These are phyloP conservation scores for Psilopsiagon aymara DNA, from an alignment of 2,113 vertebrate species.

Conservation along the genomic window DNA sequence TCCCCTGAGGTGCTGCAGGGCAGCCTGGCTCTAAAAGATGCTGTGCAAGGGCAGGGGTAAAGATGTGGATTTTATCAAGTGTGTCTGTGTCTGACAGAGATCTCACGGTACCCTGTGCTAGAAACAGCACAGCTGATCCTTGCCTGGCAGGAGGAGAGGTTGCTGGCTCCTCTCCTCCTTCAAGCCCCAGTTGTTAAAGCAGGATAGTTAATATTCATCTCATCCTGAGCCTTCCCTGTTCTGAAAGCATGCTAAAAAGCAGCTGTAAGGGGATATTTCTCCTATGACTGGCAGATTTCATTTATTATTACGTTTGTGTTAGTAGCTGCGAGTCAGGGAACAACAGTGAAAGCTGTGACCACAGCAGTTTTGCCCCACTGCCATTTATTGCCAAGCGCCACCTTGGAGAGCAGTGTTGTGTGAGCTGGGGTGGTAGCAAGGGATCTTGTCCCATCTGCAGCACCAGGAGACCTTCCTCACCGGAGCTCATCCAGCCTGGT, in stretches of 20 bases:
- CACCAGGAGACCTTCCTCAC: neutral
- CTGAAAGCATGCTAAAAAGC: neutral
- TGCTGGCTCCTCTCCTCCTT: neutral
- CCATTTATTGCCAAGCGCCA: fast-evolving
- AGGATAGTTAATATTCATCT: neutral
- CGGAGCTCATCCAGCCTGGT: neutral
- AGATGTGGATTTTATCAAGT: neutral
- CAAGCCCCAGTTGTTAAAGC: neutral
- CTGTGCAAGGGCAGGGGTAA: neutral
- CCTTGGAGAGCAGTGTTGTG: neutral
- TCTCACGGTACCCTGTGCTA: neutral
- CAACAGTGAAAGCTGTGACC: neutral
- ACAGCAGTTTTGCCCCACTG: neutral
- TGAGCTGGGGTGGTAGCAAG: neutral
- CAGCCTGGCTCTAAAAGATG: neutral
- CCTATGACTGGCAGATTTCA: neutral
- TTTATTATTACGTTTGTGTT: neutral
- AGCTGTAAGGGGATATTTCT: neutral
- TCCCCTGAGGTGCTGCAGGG: neutral
- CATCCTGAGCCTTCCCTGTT: neutral
- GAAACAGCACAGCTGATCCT: neutral
- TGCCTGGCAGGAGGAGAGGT: neutral
- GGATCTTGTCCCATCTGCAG: neutral
- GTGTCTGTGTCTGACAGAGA: neutral
- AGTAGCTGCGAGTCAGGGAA: neutral